phyloP scores from a whole-genome alignment of 1,140 invertebrate species.

The Drosophila ohnishii region DNA sequence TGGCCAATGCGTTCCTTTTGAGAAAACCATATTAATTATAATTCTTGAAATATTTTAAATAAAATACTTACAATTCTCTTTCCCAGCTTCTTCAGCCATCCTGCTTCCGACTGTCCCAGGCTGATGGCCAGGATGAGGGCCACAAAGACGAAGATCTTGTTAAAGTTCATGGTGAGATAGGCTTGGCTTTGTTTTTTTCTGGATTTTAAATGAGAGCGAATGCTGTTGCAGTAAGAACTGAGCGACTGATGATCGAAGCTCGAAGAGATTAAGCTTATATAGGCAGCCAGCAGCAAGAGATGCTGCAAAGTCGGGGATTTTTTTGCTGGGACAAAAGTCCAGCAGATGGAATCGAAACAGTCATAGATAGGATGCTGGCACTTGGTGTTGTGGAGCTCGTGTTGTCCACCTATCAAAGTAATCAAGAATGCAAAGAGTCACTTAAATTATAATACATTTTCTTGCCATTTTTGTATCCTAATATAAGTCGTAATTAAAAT shows the following conservation, averaged over 20 bases:
- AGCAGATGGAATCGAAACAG: slow-evolving; percentile 1
- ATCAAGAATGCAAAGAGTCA: not conserved
- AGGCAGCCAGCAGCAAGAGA: slow-evolving; percentile 8
- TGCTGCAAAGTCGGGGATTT: slow-evolving; percentile 49
- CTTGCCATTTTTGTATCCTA: too few relatives aligned
- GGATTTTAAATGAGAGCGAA: not conserved
- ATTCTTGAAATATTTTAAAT: too few relatives aligned
- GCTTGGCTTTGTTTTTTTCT: not conserved
- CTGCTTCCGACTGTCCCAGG: slow-evolving; percentile 66
- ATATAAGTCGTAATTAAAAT: too few relatives aligned
- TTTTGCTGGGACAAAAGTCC: slow-evolving; percentile 15
- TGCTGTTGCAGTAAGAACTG: slow-evolving; percentile 12
- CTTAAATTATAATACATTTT: too few relatives aligned
- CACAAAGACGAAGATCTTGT: slow-evolving; percentile 73
- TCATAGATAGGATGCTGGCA: not conserved
- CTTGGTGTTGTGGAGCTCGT: not conserved
- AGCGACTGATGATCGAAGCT: slow-evolving; percentile 35
- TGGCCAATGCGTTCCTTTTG: slow-evolving; percentile 74
- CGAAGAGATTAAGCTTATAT: slow-evolving; percentile 31
- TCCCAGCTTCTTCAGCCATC: slow-evolving; percentile 72
- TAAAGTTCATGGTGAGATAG: slow-evolving; percentile 69
- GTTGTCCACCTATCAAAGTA: not conserved
- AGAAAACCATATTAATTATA: not conserved
- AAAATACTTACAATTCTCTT: slow-evolving; percentile 69
- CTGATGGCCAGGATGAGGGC: slow-evolving; percentile 64